These are phyloP conservation scores for Autographa pulchrina DNA, from an alignment of 2,888 invertebrate species.

Conservation along the genomic window DNA sequence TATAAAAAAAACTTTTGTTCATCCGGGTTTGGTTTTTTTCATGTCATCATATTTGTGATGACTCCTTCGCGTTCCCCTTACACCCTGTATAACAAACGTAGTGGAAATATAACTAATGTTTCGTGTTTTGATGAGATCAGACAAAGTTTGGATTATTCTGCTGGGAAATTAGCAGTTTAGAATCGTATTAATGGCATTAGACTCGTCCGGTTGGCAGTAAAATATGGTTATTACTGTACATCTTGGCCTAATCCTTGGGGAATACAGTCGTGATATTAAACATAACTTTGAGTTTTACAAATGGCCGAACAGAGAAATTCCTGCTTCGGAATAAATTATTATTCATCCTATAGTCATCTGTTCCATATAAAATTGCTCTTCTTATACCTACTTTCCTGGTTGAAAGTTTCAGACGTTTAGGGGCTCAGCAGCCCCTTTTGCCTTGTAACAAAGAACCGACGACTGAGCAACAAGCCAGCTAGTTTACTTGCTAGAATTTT, in stretches of 20 bases:
- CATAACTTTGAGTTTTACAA: background rate
- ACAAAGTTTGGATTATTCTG: conserved; percentile 1
- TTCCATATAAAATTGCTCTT: no score
- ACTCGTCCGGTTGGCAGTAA: background rate
- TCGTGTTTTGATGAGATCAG: conserved; percentile 4
- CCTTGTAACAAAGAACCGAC: background rate
- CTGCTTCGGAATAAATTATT: background rate
- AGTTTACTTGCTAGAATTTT: conserved; percentile 21
- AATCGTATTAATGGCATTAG: conserved; percentile 4
- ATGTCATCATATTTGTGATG: no score
- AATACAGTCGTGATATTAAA: conserved; percentile 1
- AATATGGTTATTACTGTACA: background rate
- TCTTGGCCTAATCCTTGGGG: background rate
- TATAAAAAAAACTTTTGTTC: no score
- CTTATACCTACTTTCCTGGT: no score
- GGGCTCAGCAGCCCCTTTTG: background rate
- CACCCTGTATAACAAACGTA: background rate
- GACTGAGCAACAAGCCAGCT: background rate
- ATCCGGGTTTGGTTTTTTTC: no score
- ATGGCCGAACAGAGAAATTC: background rate
- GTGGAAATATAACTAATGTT: background rate
- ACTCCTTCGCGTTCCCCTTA: no score
- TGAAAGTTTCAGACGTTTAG: background rate
- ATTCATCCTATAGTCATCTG: no score
- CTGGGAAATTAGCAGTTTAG: conserved; percentile 4